Base-by-base conservation (phyloP, 2,113 vertebrate species). In the Pongo abelii region DNA sequence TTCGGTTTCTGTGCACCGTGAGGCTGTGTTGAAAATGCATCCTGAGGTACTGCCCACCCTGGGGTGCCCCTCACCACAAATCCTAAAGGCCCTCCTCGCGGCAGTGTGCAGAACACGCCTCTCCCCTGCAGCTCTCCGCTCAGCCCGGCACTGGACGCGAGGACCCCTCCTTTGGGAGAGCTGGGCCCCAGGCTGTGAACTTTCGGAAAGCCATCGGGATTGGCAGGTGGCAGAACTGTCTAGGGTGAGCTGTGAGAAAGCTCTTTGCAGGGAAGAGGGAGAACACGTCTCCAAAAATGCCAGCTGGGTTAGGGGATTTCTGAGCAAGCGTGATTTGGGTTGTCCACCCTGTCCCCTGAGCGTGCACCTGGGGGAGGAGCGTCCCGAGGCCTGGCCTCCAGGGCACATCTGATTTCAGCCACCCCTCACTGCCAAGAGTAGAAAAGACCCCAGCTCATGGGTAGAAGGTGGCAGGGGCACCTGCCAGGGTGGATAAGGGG, bases 1-100 rank as follows among this genome's bases (percentile, higher is more conserved):
- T 98, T 98, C 97, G 96, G 98, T 95, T 98, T 98, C 97, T 89
- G 96, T 96, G 97, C 98, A 86, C 97, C 88, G 90, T 91, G 97
- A 96, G 97, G 98, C 98, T 93, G 96, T 74, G 95, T 97, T 94
- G 25, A 97, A 96, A 97, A 95, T 61, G 97, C 83, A 77, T 96
- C 96, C 97, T 2, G 52, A 79, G 97, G 96, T 59, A 52, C 97
- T 92, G 97, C 59, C 61, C 97, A 95, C 83, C 98, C 98, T 91
- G 91, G 97, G 97, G 97, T 92, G 97, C 96, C 98, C 96, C 87
- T 84, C 72, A 13, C 90, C 93, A 70, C 98, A 96, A 84, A 97
- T 97, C 97, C 96, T 96, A 89, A 97, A 97, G 97, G 98, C 46
- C 23, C 27, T 77, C 72, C 10, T 2, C 8, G 57, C 6, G 25